Conservation (phyloP, 1,140 invertebrate genomes). For the Drosophila watanabei region DNA sequence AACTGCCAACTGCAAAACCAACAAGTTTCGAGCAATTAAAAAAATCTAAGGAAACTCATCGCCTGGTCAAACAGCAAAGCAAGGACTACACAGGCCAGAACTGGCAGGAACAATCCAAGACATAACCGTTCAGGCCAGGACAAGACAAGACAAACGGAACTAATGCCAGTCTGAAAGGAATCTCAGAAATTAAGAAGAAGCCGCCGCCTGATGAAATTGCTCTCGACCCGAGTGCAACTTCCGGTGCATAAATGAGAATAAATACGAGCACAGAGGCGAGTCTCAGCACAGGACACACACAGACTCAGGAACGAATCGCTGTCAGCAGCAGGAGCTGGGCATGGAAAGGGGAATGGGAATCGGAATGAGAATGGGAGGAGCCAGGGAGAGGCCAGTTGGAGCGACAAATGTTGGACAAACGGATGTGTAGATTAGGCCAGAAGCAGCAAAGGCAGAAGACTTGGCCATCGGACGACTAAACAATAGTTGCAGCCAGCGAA, state of each 20-base stretch:
- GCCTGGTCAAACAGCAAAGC: constrained; percentile 28
- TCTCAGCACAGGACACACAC: constrained; percentile 18
- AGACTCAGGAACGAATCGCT: constrained; percentile 43
- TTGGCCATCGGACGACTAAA: constrained; percentile 64
- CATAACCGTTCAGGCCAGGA: background rate
- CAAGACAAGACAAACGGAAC: constrained; percentile 73
- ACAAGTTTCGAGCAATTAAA: constrained; percentile 70
- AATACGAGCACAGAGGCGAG: constrained; percentile 55
- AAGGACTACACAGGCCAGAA: background rate
- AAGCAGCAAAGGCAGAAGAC: constrained; percentile 42
- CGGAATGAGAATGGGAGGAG: background rate
- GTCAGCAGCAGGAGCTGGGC: constrained; percentile 56
- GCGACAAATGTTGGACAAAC: constrained; percentile 75
- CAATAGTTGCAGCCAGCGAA: constrained; percentile 65
- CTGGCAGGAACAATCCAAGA: background rate
- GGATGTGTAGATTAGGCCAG: constrained; percentile 78
- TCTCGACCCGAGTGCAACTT: constrained; percentile 67
- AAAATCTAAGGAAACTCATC: constrained; percentile 59
- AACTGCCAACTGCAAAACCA: constrained; percentile 68
- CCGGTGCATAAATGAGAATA: constrained; percentile 82
- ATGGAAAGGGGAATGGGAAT: background rate
- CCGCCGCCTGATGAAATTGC: constrained; percentile 50
- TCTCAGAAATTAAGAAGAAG: constrained; percentile 76
- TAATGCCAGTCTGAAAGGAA: constrained; percentile 60
- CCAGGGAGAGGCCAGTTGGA: constrained; percentile 37